A percentile compares a stretch with the other conserved stretches of the same genome.
These are phyloP conservation scores for Lydus trimaculatus DNA, from an alignment of 2,888 invertebrate species.

Conservation along the genomic window DNA sequence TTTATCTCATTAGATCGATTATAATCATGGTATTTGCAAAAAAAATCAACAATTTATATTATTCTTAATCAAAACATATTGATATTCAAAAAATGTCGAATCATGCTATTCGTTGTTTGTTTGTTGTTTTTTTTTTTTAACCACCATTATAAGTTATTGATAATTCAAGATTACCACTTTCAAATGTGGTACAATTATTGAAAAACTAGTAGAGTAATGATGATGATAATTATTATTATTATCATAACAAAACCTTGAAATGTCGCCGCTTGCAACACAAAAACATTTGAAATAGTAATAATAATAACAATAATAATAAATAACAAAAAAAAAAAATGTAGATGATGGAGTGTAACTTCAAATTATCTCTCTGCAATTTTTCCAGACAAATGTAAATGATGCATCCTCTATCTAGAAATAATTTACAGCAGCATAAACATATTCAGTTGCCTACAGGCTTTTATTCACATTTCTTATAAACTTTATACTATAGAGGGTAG, in stretches of 20 bases:
- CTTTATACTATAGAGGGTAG: constrained; percentile 15
- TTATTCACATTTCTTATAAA: constrained; percentile 46
- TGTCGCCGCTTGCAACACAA: constrained; percentile 33
- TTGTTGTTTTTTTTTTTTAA: not conserved
- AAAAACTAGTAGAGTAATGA: not conserved
- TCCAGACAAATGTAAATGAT: constrained; percentile 49
- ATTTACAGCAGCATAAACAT: constrained; percentile 51
- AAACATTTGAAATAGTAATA: constrained; percentile 14
- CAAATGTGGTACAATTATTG: not conserved
- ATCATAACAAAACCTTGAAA: constrained; percentile 27
- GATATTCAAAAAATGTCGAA: not conserved
- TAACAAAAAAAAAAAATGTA: constrained; percentile 8
- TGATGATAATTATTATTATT: constrained; percentile 9
- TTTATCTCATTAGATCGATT: not conserved
- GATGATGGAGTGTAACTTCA: constrained; percentile 19
- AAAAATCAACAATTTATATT: not conserved
- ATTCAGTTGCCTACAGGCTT: constrained; percentile 39
- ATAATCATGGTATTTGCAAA: not conserved
- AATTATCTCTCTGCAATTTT: constrained; percentile 37
- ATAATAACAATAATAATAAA: not conserved
- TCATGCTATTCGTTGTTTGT: not conserved
- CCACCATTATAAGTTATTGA: too few relatives aligned
- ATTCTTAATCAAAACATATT: not conserved
- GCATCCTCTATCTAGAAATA: constrained; percentile 49
- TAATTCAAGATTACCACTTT: not conserved